These are phyloP conservation scores for Ceuthmochares aereus DNA, from an alignment of 2,113 vertebrate genomes.

Conservation along the genomic window DNA sequence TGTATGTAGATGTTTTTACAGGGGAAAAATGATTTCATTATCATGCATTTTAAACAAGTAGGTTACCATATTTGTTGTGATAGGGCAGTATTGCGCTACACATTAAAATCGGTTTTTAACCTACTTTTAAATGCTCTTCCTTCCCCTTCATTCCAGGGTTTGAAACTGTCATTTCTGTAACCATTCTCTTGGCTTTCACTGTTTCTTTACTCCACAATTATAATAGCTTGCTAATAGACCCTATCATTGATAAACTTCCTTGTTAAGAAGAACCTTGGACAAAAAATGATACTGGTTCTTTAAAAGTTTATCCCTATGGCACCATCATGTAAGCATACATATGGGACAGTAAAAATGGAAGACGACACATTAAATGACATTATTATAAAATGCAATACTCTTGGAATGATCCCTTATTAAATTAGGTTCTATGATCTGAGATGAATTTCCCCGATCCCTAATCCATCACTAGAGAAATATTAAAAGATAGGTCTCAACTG, in stretches of 20 bases:
- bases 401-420: conserved; percentile 99
- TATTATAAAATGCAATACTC: conserved; percentile 99
- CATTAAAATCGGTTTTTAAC: conserved; percentile 59
- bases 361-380: conserved; percentile 99
- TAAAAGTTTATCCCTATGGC: conserved; percentile 97
- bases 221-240: conserved; percentile 68
- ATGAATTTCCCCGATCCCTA: conserved; percentile 99
- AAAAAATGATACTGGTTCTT: conserved; percentile 84
- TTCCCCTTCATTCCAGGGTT: not conserved
- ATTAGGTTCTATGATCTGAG: conserved; percentile 99
- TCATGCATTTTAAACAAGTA: not conserved
- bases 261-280: conserved; percentile 69
- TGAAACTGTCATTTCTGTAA: not conserved
- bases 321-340: conserved; percentile 98
- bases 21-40: not conserved
- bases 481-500: conserved; percentile 99
- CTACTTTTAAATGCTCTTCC: conserved; percentile 50
- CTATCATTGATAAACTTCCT: conserved; percentile 65
- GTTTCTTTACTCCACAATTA: conserved; percentile 51
- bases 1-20: not conserved
- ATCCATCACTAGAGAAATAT: conserved; percentile 99
- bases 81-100: not conserved
- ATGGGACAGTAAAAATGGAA: conserved; percentile 99
- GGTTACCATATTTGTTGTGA: not conserved
- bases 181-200: not conserved